A percentile compares a stretch with the other conserved stretches of the same genome.
Conservation (phyloP, 1,140 invertebrate species). For the Scaptomyza hsui region DNA sequence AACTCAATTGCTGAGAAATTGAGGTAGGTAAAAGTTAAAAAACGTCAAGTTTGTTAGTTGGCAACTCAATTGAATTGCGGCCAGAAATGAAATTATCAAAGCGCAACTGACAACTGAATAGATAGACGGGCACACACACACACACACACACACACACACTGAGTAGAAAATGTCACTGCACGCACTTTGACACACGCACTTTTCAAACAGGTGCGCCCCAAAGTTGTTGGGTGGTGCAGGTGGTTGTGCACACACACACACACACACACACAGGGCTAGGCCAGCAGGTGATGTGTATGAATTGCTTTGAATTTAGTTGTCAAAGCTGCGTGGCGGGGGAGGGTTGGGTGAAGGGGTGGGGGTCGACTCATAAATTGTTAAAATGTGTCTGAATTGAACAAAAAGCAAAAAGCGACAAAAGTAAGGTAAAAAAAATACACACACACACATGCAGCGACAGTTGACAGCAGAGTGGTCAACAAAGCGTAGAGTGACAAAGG, state of each 20-base stretch:
- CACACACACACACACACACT: slow-evolving; percentile 5
- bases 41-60: neutral
- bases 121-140: slow-evolving; percentile 43
- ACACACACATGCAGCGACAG: slow-evolving; percentile 9
- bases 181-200: slow-evolving; percentile 83
- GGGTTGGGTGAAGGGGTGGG: slow-evolving; percentile 13
- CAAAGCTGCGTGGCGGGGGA: slow-evolving; percentile 50
- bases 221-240: slow-evolving; percentile 9
- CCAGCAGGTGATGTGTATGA: slow-evolving; percentile 66
- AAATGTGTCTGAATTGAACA: slow-evolving; percentile 69
- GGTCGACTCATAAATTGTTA: slow-evolving; percentile 76
- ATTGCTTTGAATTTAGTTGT: slow-evolving; percentile 83
- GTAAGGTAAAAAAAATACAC: neutral
- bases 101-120: slow-evolving; percentile 71
- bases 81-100: slow-evolving; percentile 74
- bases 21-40: slow-evolving; percentile 24
- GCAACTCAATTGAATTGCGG: slow-evolving; percentile 53
- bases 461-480: slow-evolving; percentile 60
- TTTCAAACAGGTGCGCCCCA: slow-evolving; percentile 63
- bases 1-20: slow-evolving; percentile 12
- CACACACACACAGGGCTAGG: neutral
- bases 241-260: neutral
- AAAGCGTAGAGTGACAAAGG: slow-evolving; percentile 39
- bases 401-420: slow-evolving; percentile 48
- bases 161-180: slow-evolving; percentile 61